phyloP scores from a whole-genome alignment of 2,797 vertebrate genomes.

The Neosilurus hyrtlii region DNA sequence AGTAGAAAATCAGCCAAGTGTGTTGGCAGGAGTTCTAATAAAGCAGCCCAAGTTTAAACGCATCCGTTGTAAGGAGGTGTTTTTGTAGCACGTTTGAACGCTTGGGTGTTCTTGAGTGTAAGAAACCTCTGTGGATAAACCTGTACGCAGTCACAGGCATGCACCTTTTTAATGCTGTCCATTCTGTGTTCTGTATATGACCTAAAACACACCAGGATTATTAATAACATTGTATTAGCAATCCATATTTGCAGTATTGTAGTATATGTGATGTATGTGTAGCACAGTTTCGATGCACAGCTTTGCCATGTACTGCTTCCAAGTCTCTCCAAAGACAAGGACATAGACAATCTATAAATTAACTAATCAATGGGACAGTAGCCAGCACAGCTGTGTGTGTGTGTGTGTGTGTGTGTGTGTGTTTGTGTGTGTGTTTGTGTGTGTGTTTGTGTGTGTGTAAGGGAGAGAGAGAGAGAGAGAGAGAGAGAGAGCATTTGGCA shows the following conservation, averaged over 20 bases:
- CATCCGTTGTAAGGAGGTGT: slow-evolving; percentile 31
- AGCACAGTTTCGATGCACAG: background rate
- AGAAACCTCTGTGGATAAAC: slow-evolving; percentile 7
- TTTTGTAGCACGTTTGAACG: background rate
- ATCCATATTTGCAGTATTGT: background rate
- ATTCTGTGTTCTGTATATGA: background rate
- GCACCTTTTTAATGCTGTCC: background rate
- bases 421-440: slow-evolving; percentile 21
- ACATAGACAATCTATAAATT: slow-evolving; percentile 45
- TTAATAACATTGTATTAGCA: background rate
- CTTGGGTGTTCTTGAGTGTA: background rate
- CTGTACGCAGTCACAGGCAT: background rate
- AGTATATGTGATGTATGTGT: background rate
- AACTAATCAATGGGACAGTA: slow-evolving; percentile 33
- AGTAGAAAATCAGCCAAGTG: slow-evolving; percentile 8
- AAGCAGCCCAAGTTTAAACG: slow-evolving; percentile 29
- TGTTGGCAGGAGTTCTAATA: slow-evolving; percentile 33
- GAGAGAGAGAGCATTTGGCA: background rate
- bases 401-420: background rate
- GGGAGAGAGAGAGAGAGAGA: background rate
- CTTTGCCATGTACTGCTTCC: slow-evolving; percentile 17
- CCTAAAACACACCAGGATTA: background rate
- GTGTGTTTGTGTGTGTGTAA: background rate
- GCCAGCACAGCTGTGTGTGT: slow-evolving; percentile 40
- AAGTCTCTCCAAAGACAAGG: slow-evolving; percentile 34